Conservation (phyloP, 2,113 vertebrate genomes). For the Bettongia penicillata region DNA sequence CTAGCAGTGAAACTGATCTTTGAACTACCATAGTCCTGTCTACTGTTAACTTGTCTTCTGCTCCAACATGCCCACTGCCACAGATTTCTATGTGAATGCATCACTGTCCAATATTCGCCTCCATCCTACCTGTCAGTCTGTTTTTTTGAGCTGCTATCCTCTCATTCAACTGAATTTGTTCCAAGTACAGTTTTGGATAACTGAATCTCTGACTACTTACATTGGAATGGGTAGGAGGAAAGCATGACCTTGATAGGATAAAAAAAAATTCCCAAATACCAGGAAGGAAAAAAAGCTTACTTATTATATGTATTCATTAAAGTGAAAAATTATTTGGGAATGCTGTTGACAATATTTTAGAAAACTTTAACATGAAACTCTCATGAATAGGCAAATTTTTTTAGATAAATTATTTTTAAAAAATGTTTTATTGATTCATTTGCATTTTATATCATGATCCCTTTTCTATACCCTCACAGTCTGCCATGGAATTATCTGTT, state of each 20-base stretch:
- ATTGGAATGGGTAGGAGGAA: not conserved
- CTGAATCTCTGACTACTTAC: not conserved
- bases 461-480: not conserved
- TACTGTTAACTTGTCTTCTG: too few species aligned
- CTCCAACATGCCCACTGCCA: too few species aligned
- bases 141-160: not conserved
- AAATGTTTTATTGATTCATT: not conserved
- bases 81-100: too few species aligned
- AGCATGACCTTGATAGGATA: conserved; percentile 25
- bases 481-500: not conserved
- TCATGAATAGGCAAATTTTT: conserved; percentile 59
- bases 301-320: conserved; percentile 44
- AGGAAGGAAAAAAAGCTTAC: conserved; percentile 30
- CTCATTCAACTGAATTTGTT: not conserved
- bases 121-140: not conserved
- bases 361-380: conserved; percentile 26
- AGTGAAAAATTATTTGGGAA: conserved; percentile 54
- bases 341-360: conserved; percentile 41
- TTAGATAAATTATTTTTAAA: not conserved
- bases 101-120: not conserved
- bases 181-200: not conserved
- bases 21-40: too few species aligned
- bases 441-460: not conserved
- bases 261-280: conserved; percentile 40
- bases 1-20: too few species aligned